Conservation (phyloP, 2,797 vertebrate genomes). For the Hozukius guyotensis region DNA sequence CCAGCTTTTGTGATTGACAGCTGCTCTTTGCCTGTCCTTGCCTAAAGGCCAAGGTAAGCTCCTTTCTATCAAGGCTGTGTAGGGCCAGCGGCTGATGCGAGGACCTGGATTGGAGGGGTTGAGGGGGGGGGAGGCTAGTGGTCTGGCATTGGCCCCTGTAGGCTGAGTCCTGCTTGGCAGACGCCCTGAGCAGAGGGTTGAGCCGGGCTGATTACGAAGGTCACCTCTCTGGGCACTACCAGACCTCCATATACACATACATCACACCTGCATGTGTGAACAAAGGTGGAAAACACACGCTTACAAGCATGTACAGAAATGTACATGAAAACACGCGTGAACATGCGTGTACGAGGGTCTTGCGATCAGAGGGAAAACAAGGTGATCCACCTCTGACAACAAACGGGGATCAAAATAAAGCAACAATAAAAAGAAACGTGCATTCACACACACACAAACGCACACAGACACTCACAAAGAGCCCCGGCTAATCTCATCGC, state of each 20-base stretch:
- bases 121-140: not conserved
- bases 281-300: not conserved
- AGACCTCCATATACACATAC: constrained; percentile 17
- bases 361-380: constrained; percentile 8
- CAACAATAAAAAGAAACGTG: constrained; percentile 41
- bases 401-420: constrained; percentile 31
- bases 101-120: constrained; percentile 15
- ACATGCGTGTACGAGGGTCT: not conserved
- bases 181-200: constrained; percentile 51
- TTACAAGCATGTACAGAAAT: not conserved
- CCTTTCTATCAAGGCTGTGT: constrained; percentile 36
- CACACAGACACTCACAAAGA: constrained; percentile 21
- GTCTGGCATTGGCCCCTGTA: constrained; percentile 33
- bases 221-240: constrained; percentile 49
- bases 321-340: not conserved
- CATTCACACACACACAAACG: constrained; percentile 10
- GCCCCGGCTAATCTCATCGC: constrained; percentile 68
- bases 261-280: not conserved
- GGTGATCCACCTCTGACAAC: constrained; percentile 29
- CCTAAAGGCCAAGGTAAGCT: constrained; percentile 66
- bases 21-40: constrained; percentile 60
- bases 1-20: constrained; percentile 52
- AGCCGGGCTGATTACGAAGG: constrained; percentile 67
- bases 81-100: constrained; percentile 14
- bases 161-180: constrained; percentile 57